Evolutionary conservation across 2,888 invertebrate species (phyloP), one percentile per base, ranked within the genome.

Genomic region (Ctenicera cuprea): DNA sequence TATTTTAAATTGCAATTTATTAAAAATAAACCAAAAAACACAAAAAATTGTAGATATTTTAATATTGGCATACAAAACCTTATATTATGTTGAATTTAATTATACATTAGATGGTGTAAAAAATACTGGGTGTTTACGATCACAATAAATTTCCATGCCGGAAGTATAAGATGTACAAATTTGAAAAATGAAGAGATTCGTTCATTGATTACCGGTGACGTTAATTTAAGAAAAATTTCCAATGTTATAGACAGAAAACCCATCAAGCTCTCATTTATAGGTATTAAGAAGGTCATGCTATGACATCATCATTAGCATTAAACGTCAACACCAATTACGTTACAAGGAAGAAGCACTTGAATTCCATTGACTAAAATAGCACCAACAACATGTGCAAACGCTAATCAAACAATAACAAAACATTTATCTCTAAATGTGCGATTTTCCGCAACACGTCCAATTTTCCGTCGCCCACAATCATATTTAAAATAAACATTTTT

Each of bases 361-460:
- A 59, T 59, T 59, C 59, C 59, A 59, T 59, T 22, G 37, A 59
- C 18, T 38, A 59, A 59, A 59, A 59, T 59, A 59, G 59, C 59
- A n/a, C 26, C 26, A 5, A 11, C 38, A 20, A 38, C 59, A 59
- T 59, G 59, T 59, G 59, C 59, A 38, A 52, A n/a, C 33, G 59
- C 8, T 16, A 38, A 18, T n/a, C 38, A 22, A 18, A 59, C 16
- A 14, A 38, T 12, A 14, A 37, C 33, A 57, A 37, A 33, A 20
- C 20, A 22, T 20, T 50, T 11, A 22, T 12, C 22, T 18, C 1
- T 3, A 3, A 1, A 16, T 50, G 22, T 48, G 16, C 50, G 50
- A 11, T 41, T 41, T 41, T 41, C 41, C 14, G 7, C 14, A 41
- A 20, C 16, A 16, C 48, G 48, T 18, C 48, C 48, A 48, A 18